Conservation (phyloP, 2,113 vertebrate species). For the Buteo buteo region DNA sequence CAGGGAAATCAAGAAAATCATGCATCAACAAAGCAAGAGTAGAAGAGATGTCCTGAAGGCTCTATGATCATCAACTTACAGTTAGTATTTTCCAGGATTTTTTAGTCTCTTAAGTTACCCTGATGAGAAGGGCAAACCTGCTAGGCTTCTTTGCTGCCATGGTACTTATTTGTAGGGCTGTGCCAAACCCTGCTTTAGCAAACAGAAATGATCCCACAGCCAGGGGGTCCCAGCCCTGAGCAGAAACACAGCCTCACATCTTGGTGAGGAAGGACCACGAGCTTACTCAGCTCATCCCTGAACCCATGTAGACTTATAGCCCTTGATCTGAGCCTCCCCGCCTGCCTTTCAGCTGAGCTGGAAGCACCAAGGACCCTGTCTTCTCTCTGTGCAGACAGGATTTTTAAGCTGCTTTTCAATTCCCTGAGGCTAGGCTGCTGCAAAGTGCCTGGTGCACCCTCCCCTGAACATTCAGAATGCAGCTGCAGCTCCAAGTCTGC, state of each 20-base stretch:
- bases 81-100: background rate
- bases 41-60: background rate
- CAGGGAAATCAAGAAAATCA: background rate
- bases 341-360: background rate
- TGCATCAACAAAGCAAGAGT: background rate
- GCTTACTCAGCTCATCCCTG: background rate
- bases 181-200: background rate
- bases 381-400: background rate
- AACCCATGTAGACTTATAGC: fast-evolving
- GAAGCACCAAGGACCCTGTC: fast-evolving
- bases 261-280: background rate
- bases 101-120: background rate
- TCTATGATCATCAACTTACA: background rate
- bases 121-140: background rate
- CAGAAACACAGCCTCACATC: background rate
- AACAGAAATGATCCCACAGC: background rate
- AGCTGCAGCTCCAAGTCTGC: background rate
- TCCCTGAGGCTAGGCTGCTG: background rate
- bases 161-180: background rate
- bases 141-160: background rate
- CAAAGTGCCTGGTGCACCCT: fast-evolving
- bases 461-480: too few species aligned
- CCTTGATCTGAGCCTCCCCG: background rate
- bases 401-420: background rate
- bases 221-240: background rate